Conservation (phyloP, 2,797 vertebrate genomes). For the Chaunax sp. region DNA sequence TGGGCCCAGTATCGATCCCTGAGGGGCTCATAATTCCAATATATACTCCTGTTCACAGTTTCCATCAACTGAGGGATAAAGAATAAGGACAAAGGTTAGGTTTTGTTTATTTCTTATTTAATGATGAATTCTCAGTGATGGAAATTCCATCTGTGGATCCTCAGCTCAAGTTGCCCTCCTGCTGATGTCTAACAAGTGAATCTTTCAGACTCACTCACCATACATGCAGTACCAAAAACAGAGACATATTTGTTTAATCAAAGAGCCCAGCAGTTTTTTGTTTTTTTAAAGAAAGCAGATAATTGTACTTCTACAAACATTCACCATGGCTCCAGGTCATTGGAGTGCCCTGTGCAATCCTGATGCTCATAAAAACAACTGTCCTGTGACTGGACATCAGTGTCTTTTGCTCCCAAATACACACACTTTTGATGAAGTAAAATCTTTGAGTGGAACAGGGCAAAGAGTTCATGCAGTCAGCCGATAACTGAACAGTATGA, state of each 20-base stretch:
- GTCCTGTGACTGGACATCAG: conserved; percentile 38
- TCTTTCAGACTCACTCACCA: conserved; percentile 18
- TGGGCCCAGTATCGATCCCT: too few species aligned
- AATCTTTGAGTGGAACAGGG: neutral
- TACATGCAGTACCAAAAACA: conserved; percentile 53
- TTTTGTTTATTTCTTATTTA: conserved; percentile 24
- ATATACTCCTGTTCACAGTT: too few species aligned
- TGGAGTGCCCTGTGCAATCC: conserved; percentile 1
- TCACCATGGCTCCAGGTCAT: conserved; percentile 33
- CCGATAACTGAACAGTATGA: too few species aligned
- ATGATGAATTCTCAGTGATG: conserved; percentile 15
- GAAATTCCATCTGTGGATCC: conserved; percentile 31
- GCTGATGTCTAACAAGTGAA: conserved; percentile 44
- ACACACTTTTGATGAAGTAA: neutral
- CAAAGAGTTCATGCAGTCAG: neutral
- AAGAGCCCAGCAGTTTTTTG: conserved; percentile 23
- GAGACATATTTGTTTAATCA: conserved; percentile 58
- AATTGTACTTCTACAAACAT: conserved; percentile 67
- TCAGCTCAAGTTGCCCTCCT: conserved; percentile 24
- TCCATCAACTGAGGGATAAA: neutral
- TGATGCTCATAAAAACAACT: conserved; percentile 40
- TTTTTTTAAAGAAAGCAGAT: conserved; percentile 54
- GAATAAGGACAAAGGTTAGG: conserved; percentile 37
- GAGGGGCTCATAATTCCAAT: too few species aligned
- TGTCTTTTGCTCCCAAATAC: neutral